Evolutionary conservation across 2,113 vertebrate species (phyloP).

Genomic region (Cheirogaleus medius): DNA sequence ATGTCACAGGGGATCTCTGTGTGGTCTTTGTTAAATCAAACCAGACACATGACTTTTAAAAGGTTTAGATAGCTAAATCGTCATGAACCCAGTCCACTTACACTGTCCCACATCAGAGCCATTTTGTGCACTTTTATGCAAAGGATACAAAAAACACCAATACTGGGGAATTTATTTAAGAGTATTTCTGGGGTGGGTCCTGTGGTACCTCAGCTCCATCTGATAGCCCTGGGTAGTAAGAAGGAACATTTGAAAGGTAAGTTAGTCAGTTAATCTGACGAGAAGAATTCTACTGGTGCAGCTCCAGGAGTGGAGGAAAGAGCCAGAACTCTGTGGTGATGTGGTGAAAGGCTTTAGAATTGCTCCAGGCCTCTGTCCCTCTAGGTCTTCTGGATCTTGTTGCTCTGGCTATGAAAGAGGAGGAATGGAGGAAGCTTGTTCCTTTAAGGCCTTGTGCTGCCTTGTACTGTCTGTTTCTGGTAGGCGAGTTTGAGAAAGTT

Average conservation of each 20-base stretch:
- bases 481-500: neutral
- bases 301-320: neutral
- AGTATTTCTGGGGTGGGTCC: neutral
- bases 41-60: too few relatives aligned
- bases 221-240: neutral
- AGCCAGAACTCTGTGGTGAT: neutral
- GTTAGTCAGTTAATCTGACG: neutral
- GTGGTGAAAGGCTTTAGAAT: neutral
- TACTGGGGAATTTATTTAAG: neutral
- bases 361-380: neutral
- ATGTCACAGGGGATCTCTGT: neutral
- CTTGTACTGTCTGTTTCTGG: neutral
- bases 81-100: neutral
- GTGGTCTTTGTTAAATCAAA: neutral
- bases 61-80: neutral
- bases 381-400: neutral
- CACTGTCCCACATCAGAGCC: neutral
- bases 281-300: neutral
- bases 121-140: neutral
- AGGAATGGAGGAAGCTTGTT: neutral
- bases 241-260: neutral
- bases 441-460: neutral
- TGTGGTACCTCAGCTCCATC: neutral
- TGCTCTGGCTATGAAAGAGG: neutral
- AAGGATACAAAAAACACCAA: neutral